Evolutionary conservation across 2,888 invertebrate genomes (phyloP).

Genomic region (Pandemis cinnamomeana): DNA sequence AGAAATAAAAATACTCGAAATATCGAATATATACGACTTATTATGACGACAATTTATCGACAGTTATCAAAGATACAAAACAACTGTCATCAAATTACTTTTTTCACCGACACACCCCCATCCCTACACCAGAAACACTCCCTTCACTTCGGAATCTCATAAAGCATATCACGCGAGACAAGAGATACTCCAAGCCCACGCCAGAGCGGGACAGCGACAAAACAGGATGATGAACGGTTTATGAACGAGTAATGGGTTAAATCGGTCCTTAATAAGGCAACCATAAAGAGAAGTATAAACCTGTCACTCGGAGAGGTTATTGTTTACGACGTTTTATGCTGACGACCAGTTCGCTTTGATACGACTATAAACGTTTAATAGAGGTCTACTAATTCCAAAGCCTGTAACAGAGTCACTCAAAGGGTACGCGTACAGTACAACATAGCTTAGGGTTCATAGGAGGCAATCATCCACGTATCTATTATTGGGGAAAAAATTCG

Average conservation of each 20-base stretch:
- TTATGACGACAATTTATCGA: no score
- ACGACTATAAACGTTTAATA: slow-evolving; percentile 31
- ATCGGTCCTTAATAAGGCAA: slow-evolving; percentile 62
- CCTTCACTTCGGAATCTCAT: slow-evolving; percentile 75
- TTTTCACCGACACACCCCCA: slow-evolving; percentile 52
- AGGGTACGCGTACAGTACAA: no score
- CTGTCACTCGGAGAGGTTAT: slow-evolving; percentile 65
- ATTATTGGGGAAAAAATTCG: no score
- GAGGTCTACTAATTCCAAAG: not conserved
- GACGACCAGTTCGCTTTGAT: slow-evolving; percentile 50
- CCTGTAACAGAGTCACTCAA: no score
- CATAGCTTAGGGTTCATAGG: no score
- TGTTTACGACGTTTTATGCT: slow-evolving; percentile 46
- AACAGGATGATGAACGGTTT: slow-evolving; percentile 82
- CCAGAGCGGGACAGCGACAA: slow-evolving; percentile 61
- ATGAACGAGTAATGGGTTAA: slow-evolving; percentile 82
- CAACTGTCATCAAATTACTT: slow-evolving; percentile 1
- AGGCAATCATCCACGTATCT: no score
- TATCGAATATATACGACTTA: no score
- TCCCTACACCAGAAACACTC: slow-evolving; percentile 72
- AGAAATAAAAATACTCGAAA: no score
- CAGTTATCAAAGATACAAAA: not conserved
- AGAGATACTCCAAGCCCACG: slow-evolving; percentile 44
- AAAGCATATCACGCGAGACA: slow-evolving; percentile 73
- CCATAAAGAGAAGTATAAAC: slow-evolving; percentile 59